Conservation (phyloP, 1,140 invertebrate species). For the Drosophila chauvacae region DNA sequence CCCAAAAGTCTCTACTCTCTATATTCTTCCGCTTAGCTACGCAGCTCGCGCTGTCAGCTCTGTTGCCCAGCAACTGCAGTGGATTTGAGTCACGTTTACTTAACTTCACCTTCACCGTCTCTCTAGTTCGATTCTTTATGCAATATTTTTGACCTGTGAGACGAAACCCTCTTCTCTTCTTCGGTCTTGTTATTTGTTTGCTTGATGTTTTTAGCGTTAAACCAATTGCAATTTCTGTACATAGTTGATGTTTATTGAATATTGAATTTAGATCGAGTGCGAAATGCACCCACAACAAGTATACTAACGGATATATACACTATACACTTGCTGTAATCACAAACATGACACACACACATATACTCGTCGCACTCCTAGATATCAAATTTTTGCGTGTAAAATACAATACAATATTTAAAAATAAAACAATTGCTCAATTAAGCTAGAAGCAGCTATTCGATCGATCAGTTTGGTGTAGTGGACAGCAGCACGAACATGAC, state of each 20-base stretch:
- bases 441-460: conserved; percentile 15
- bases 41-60: conserved; percentile 21
- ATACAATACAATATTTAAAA: conserved; percentile 47
- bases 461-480: conserved; percentile 74
- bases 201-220: conserved; percentile 59
- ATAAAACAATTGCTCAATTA: conserved; percentile 65
- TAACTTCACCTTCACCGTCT: conserved; percentile 8
- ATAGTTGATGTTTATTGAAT: conserved; percentile 76
- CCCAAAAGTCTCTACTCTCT: conserved; percentile 71
- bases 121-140: conserved; percentile 57
- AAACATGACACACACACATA: conserved; percentile 36
- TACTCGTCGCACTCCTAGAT: conserved; percentile 43
- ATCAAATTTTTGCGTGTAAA: conserved; percentile 60
- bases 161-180: conserved; percentile 41
- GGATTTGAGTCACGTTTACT: conserved; percentile 18
- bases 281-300: conserved; percentile 17
- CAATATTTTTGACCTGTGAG: conserved; percentile 73
- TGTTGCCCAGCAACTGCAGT: conserved; percentile 30
- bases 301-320: conserved; percentile 31
- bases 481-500: conserved; percentile 82
- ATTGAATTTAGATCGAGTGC: conserved; percentile 64
- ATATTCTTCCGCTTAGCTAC: conserved; percentile 39
- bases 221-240: conserved; percentile 63
- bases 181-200: conserved; percentile 71
- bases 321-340: conserved; percentile 34